Base-by-base conservation (phyloP, 1,140 invertebrate genomes). In the Drosophila paulistorum region DNA sequence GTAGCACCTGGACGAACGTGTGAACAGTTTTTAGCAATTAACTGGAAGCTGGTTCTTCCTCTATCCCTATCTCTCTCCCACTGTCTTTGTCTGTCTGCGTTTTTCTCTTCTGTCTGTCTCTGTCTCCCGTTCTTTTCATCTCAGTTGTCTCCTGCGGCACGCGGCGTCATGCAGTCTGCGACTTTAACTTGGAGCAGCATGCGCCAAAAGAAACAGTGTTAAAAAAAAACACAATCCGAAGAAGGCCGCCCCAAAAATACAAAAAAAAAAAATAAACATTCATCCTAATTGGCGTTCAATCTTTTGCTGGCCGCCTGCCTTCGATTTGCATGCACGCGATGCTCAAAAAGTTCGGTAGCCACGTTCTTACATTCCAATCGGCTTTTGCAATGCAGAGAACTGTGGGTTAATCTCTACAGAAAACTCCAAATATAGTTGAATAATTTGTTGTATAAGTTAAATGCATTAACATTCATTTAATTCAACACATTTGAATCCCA, bases 1-100 rank as follows among this genome's bases (percentile, higher is more conserved):
- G 84, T 77, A 68, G 83, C 83, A 71, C 74, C 81, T 79, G 73
- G 73, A 51, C 45, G 17, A 87, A 87, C 83, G 83, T 87, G 84
- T 89, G 84, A 87, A 87, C 84, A 87, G 85, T 87, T 89, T 87
- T 87, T 87, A 89, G 84, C 84, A 87, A 87, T 87, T 87, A 87
- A 87, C 80, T 77, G 70, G 69, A 41, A 77, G 81, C 61, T 63
- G 55, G 26, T 64, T 59, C 66, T 61, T 20, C 33, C 35, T 51
- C 30, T 14, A 51, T 51, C 48, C 2, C 45, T 23, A 9, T 20
- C 14, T 45, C n/a, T 59, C 66, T 61, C 33, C 14, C 35, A 42
- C 30, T 14, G 41, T 51, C 48, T 7, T 14, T 48, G 7, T 17
- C 14, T 45, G 3, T 41, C 37, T 41, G 23, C 23, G 23, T 23